Evolutionary conservation across 2,797 vertebrate species (phyloP).

Genomic region (Melanotaenia trifasciata): DNA sequence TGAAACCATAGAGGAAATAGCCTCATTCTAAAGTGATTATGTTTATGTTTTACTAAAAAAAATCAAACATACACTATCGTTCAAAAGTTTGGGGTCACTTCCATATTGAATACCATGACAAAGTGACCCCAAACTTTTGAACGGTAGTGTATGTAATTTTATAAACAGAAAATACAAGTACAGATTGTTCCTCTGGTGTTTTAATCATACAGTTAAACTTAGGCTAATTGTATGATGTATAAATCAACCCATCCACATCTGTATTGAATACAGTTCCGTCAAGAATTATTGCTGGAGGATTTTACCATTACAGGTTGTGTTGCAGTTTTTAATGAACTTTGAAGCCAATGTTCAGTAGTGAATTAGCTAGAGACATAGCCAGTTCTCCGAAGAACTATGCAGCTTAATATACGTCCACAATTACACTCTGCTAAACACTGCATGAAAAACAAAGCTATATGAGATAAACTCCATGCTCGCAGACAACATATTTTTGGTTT

Average conservation of each 20-base stretch:
- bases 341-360: not conserved
- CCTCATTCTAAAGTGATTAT: not conserved
- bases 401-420: conserved; percentile 6
- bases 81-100: too few species aligned
- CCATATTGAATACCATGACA: too few species aligned
- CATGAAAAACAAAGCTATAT: not conserved
- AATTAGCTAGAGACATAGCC: conserved; percentile 29
- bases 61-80: too few species aligned
- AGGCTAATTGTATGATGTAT: conserved; percentile 2
- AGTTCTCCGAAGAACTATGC: not conserved
- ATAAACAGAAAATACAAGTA: not conserved
- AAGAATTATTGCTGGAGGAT: not conserved
- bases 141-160: too few species aligned
- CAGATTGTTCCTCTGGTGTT: too few species aligned
- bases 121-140: too few species aligned
- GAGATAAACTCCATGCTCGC: not conserved
- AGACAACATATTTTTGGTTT: conserved; percentile 24
- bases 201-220: conserved; percentile 1
- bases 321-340: conserved; percentile 22
- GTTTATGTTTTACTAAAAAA: not conserved
- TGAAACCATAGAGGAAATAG: not conserved
- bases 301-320: conserved; percentile 30
- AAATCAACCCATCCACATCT: not conserved
- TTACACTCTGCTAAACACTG: not conserved
- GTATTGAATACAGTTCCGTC: not conserved